Percentiles rank a stretch among this genome's conserved stretches.
Evolutionary conservation across 1,140 invertebrate genomes (phyloP).

Genomic region (Dreissena polymorpha): DNA sequence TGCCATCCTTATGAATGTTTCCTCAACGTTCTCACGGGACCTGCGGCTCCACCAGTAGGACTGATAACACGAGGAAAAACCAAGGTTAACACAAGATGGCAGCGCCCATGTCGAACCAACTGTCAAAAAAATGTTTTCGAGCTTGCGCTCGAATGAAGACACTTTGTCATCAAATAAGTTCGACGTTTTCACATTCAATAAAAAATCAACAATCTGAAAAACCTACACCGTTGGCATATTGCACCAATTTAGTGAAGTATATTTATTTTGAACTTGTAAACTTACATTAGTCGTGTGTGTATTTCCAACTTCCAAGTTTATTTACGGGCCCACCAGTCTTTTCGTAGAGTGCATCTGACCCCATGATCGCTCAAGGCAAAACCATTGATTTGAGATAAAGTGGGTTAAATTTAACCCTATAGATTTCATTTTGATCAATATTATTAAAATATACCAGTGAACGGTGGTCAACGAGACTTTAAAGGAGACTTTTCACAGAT

Average conservation of each 20-base stretch:
- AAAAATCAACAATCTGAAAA: background rate
- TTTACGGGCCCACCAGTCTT: too few species aligned
- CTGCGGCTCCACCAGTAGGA: conserved; percentile 1
- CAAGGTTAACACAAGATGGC: conserved; percentile 41
- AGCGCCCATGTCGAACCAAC: conserved; percentile 26
- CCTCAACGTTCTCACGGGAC: background rate
- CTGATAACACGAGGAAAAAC: background rate
- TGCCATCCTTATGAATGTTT: conserved; percentile 29
- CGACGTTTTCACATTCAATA: background rate
- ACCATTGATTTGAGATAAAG: too few species aligned
- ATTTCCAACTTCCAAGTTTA: too few species aligned
- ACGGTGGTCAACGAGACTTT: too few species aligned
- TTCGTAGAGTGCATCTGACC: too few species aligned
- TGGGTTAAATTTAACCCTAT: too few species aligned
- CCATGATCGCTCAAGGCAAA: too few species aligned
- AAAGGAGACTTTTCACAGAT: too few species aligned
- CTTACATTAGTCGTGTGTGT: too few species aligned
- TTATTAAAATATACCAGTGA: too few species aligned
- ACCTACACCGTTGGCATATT: conserved; percentile 17
- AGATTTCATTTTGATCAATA: too few species aligned
- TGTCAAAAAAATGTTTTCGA: conserved; percentile 24
- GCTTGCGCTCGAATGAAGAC: background rate
- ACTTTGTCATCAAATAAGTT: conserved; percentile 3
- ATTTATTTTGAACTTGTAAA: background rate
- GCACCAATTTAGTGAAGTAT: conserved; percentile 46